Base-by-base conservation (phyloP, 1,140 invertebrate species). In the Thaumetopoea pityocampa region DNA sequence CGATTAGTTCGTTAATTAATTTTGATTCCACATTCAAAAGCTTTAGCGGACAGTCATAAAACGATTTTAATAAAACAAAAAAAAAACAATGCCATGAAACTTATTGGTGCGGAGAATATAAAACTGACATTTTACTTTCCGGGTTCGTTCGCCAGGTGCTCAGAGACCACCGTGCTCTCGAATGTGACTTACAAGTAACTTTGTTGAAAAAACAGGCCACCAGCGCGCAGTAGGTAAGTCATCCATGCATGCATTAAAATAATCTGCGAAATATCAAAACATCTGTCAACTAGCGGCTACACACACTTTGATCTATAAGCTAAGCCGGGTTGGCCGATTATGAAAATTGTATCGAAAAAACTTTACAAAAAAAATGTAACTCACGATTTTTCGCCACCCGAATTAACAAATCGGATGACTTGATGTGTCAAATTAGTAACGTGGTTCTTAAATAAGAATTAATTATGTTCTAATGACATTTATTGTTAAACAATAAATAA, bases 231-330 rank as follows among this genome's bases (percentile, higher is more conserved):
- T 77, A n/a, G n/a, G n/a, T n/a, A 79, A 82, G 67, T 69, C 74
- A 76, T 73, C 70, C 66, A 52, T 76, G 74, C 58, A 78, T 76
- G 73, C 51, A 78, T 73, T 72, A 74, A 66, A 51, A 71, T 68
- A 69, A 74, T 77, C 59, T 67, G 64, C 46, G 56, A 73, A 64
- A 52, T 74, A 78, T 72, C 66, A 78, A 70, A 78, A 78, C 70
- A 78, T 78, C 61, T 76, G 73, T 80, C 73, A 77, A 70, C 62
- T 47, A 51, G 52, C 66, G 64, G 73, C 44, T 41, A 34, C 40
- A 30, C n/a, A n/a, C 37, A 52, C 62, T 83, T 79, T 80, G 73
- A 80, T 80, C 60, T 70, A 62, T 63, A 22, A 50, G 23, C 35
- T 22, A 34, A 45, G 48, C 38, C 33, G 22, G 8, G 24, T 11